These are phyloP conservation scores for Smittia aterrima DNA, from an alignment of 2,888 invertebrate species.

Conservation along the genomic window DNA sequence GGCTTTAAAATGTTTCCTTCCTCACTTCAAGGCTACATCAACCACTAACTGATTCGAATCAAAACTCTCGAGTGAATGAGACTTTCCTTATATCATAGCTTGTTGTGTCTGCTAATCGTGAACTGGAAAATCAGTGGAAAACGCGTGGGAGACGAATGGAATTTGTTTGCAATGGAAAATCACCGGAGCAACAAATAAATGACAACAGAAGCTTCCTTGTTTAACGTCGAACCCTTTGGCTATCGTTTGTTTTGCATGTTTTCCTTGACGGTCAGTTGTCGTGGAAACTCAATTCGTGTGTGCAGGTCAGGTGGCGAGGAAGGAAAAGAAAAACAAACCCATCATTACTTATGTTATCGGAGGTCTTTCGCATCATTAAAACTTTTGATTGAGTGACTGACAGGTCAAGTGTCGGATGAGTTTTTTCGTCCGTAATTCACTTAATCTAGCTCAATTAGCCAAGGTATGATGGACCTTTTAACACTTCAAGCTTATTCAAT, in stretches of 20 bases:
- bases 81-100: not conserved
- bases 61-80: not conserved
- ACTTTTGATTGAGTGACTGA: too few relatives aligned
- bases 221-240: slow-evolving; percentile 7
- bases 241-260: slow-evolving; percentile 2
- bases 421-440: too few relatives aligned
- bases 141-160: not conserved
- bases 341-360: not conserved
- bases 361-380: too few relatives aligned
- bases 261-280: not conserved
- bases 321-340: not conserved
- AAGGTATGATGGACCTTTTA: too few relatives aligned
- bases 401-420: too few relatives aligned
- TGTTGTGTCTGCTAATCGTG: not conserved
- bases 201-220: not conserved
- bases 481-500: too few relatives aligned
- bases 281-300: not conserved
- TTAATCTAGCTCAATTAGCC: too few relatives aligned
- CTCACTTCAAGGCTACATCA: not conserved
- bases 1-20: not conserved
- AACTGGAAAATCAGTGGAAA: not conserved
- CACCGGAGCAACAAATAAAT: slow-evolving; percentile 11
- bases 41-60: not conserved
- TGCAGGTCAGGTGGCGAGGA: not conserved
- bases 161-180: not conserved